Evolutionary conservation across 2,797 vertebrate species (phyloP), one percentile per base, ranked within the genome.

Genomic region (Molossus alvarezi): DNA sequence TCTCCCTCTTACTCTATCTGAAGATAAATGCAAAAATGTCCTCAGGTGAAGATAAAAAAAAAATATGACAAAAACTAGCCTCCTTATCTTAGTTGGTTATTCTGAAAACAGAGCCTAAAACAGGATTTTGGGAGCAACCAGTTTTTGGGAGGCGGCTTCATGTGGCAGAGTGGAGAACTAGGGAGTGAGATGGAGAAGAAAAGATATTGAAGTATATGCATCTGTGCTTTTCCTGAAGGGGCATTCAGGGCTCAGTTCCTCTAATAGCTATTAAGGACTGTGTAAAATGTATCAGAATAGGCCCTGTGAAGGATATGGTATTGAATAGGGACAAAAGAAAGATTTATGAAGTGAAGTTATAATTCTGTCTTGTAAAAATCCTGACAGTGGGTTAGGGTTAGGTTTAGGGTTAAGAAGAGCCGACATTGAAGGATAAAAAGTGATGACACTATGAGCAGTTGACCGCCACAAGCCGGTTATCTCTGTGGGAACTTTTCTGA

Each of bases 271-370:
- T 7, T 55, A 79, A 23, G 3, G 41, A 37, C 6, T 3, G 1
- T 67, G 13, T 12, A 62, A 33, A 88, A 75, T 8, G 1, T 1
- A 57, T 79, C 13, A 57, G 9, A 75, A 69, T 69, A 48, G 3
- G 25, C 5, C 5, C 1, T 51, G 1, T 23, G 10, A 41, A 53
- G n/a, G 21, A 8, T 20, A 33, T 41, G 4, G 2, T 5, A 33
- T 20, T 51, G 6, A 27, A 60, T 90, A 15, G 2, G 10, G 0
- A 5, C 67, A 20, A 65, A 14, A 57, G 71, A 37, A 51, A 25
- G 5, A 60, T 17, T 73, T 75, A 20, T 58, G 15, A 85, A 81
- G 45, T 53, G 6, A 85, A 81, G 4, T 29, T n/a, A 64, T 65
- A 25, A 37, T 14, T 72, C 33, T 62, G 4, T 45, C 20, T 10